phyloP scores from a whole-genome alignment of 2,113 vertebrate genomes.

The Zosterops hypoxanthus region DNA sequence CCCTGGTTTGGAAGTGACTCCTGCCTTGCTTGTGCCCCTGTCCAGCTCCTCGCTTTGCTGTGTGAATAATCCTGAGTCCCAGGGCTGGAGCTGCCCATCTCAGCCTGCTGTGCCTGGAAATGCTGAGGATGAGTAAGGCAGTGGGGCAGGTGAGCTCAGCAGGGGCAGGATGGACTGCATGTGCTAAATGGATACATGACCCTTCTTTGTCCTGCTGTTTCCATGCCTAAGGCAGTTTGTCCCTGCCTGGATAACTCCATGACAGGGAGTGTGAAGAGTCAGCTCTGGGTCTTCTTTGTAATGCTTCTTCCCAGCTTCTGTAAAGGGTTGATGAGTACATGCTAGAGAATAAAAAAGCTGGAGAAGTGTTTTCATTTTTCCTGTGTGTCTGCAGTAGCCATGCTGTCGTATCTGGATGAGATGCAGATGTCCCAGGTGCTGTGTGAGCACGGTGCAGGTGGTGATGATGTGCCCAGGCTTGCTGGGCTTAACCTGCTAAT shows the following conservation, averaged over 20 bases:
- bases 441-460: accelerated
- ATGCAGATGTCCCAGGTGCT: background rate
- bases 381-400: background rate
- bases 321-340: background rate
- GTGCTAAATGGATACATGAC: background rate
- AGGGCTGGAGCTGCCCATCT: background rate
- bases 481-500: background rate
- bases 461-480: background rate
- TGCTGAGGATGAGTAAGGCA: background rate
- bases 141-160: background rate
- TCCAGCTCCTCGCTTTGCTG: background rate
- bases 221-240: background rate
- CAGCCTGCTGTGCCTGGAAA: accelerated
- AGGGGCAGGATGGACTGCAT: background rate
- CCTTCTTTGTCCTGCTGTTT: background rate
- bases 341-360: background rate
- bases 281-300: background rate
- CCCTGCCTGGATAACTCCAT: background rate
- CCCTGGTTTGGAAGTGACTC: background rate
- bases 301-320: background rate
- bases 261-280: accelerated
- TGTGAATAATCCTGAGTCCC: background rate
- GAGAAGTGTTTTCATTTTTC: background rate
- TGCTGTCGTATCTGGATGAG: accelerated
- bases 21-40: background rate